A percentile compares a stretch with the other conserved stretches of the same genome.
These are phyloP conservation scores for Natrix natrix DNA, from an alignment of 2,797 vertebrate genomes.

Conservation along the genomic window DNA sequence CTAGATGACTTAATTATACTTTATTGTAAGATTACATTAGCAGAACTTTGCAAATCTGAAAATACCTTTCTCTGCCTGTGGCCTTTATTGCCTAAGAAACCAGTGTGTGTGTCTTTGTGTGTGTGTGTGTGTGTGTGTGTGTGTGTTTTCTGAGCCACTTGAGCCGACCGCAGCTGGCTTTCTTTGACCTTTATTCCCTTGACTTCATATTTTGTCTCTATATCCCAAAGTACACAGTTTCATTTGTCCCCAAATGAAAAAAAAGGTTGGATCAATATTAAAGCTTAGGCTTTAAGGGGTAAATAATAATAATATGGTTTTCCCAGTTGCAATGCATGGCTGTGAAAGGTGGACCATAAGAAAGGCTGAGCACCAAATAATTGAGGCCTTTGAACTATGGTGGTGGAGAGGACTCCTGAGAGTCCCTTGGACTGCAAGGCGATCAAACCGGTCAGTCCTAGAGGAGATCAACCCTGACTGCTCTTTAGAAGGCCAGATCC, in stretches of 20 bases:
- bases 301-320: not conserved
- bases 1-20: not conserved
- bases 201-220: not conserved
- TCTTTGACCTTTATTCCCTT: not conserved
- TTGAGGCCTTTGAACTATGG: too few species aligned
- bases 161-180: not conserved
- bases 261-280: not conserved
- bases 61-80: not conserved
- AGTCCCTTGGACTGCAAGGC: too few species aligned
- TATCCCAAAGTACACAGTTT: not conserved
- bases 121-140: not conserved
- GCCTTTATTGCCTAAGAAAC: not conserved
- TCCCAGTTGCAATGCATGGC: too few species aligned
- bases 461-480: too few species aligned
- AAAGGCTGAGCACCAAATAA: too few species aligned
- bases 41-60: not conserved
- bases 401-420: too few species aligned
- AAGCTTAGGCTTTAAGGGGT: not conserved
- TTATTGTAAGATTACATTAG: not conserved
- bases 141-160: not conserved
- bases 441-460: too few species aligned
- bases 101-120: not conserved
- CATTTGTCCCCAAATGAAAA: not conserved
- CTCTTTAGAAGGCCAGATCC: too few species aligned
- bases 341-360: too few species aligned